Evolutionary conservation across 2,113 vertebrate genomes (phyloP).

Genomic region (Aegypius monachus): DNA sequence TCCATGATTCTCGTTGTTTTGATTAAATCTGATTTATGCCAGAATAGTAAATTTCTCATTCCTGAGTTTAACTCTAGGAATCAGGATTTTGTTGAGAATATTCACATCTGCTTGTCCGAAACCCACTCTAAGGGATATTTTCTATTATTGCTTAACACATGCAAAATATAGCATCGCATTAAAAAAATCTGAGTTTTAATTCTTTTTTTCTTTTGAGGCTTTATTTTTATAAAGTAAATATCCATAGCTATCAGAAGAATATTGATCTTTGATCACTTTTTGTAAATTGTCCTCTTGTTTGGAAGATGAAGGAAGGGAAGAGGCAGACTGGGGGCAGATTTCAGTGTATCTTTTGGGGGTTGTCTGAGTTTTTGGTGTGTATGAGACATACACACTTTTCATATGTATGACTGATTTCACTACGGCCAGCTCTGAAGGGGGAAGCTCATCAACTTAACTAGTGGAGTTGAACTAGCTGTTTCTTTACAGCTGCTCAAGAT

Average conservation of each 20-base stretch:
- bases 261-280: neutral
- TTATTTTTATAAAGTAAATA: neutral
- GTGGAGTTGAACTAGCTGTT: neutral
- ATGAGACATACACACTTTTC: neutral
- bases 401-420: rapidly evolving
- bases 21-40: neutral
- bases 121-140: neutral
- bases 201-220: neutral
- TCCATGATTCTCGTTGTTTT: neutral
- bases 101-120: neutral
- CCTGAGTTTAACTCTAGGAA: neutral
- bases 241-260: neutral
- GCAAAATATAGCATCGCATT: neutral
- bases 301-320: neutral
- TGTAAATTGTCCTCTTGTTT: neutral
- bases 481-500: neutral
- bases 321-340: neutral
- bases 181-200: neutral
- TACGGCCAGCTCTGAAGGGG: neutral
- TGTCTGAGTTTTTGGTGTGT: neutral
- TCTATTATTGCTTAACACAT: neutral
- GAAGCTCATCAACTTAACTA: neutral
- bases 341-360: neutral
- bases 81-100: neutral
- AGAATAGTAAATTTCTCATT: neutral